Evolutionary conservation across 2,113 vertebrate species (phyloP), one percentile per base, ranked within the genome.

Genomic region (Hyaena hyaena): DNA sequence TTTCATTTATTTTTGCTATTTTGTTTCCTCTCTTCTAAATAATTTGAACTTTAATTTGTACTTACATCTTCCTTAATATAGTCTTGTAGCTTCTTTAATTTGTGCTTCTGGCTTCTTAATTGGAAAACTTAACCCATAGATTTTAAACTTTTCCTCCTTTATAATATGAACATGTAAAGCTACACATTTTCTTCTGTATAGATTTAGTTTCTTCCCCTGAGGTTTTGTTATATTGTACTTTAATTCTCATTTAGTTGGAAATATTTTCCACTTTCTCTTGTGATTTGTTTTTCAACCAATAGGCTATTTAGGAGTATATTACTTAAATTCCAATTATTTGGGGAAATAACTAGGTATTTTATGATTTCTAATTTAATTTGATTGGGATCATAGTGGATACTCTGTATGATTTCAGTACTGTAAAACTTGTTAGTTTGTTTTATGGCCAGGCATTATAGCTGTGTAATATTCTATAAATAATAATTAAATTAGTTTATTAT

Each of bases 211-310:
- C 8, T 55, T 66, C 21, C 7, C 5, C 26, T 66, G 65, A 66
- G 77, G 31, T 31, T 79, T 43, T 69, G 1, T 15, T 50, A 33
- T 21, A 39, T 79, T 53, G 2, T 90, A 16, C 33, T 80, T 96
- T 55, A 79, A 21, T 12, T 79, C 0, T 77, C 2, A 80, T 24
- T 45, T 6, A 80, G 0, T 71, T 73, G 65, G 7, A 80, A 66
- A 81, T 63, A 39, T 15, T 89, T 96, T 50, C 19, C 35, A 61
- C 85, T 90, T 93, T 9, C 24, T 31, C 26, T 65, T 55, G 24
- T 93, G n/a, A 92, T 43, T 53, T 96, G 26, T 26, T 96, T 31
- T 81, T 73, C 83, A 89, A 24, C 9, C 45, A 86, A n/a, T 31
- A 63, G 7, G 10, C 10, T 90, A 12, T 10, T 26, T 71, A 85